phyloP scores from a whole-genome alignment of 2,888 invertebrate species.

The Orchestes rusci region DNA sequence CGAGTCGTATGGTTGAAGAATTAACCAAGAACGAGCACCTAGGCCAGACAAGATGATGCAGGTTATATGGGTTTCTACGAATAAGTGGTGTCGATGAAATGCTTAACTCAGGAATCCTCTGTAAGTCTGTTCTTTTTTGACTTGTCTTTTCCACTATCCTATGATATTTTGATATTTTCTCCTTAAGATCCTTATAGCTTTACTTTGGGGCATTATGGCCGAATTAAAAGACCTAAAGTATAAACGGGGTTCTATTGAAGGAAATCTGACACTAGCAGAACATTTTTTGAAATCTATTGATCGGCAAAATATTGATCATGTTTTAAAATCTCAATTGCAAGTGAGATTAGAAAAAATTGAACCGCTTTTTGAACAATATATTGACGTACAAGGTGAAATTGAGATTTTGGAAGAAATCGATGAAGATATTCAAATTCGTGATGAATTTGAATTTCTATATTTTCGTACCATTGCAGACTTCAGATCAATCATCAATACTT shows the following conservation, averaged over 20 bases:
- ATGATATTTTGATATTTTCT: too few species aligned
- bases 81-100: too few species aligned
- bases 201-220: not conserved
- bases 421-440: not conserved
- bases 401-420: not conserved
- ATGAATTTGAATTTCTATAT: not conserved
- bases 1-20: too few species aligned
- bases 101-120: too few species aligned
- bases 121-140: too few species aligned
- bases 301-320: too few species aligned
- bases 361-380: not conserved
- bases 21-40: too few species aligned
- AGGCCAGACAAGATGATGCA: too few species aligned
- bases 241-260: not conserved
- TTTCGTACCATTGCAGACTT: not conserved
- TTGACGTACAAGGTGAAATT: not conserved
- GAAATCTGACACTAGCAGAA: too few species aligned
- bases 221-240: not conserved
- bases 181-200: too few species aligned
- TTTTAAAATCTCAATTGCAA: not conserved
- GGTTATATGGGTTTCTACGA: too few species aligned
- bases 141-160: too few species aligned
- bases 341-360: not conserved
- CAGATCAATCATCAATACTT: not conserved
- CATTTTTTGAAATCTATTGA: not conserved